Conservation (phyloP, 2,888 invertebrate genomes). For the Sinodicranocentrus sp. region DNA sequence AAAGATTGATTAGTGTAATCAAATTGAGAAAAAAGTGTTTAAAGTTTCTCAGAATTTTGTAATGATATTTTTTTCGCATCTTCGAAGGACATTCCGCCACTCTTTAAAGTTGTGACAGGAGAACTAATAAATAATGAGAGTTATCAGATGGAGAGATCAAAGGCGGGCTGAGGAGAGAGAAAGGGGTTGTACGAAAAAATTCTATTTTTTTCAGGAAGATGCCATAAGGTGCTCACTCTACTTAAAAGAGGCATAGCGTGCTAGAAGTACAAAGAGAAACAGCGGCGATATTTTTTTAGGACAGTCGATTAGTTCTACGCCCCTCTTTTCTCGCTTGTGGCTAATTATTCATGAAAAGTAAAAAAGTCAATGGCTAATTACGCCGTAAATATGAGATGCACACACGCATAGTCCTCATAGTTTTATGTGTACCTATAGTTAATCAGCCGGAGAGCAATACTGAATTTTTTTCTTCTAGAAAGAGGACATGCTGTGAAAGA, state of each 20-base stretch:
- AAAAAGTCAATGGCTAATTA: conserved; percentile 76
- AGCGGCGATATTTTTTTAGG: conserved; percentile 58
- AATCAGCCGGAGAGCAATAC: conserved; percentile 2
- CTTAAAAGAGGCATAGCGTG: not conserved
- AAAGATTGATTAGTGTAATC: too few species aligned
- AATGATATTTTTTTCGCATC: not conserved
- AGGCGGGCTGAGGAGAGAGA: conserved; percentile 54
- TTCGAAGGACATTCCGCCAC: conserved; percentile 18
- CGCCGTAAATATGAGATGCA: conserved; percentile 57
- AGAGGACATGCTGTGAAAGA: conserved; percentile 50
- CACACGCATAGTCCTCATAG: conserved; percentile 39
- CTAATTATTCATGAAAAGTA: conserved; percentile 73
- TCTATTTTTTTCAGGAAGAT: conserved; percentile 23
- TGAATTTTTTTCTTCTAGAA: conserved; percentile 11
- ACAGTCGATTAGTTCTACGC: conserved; percentile 75
- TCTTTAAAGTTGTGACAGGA: conserved; percentile 44
- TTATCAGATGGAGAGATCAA: conserved; percentile 65
- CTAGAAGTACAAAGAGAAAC: too few species aligned
- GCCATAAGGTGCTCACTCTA: not conserved
- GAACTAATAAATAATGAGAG: conserved; percentile 53
- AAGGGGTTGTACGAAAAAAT: conserved; percentile 20
- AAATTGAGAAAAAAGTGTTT: too few species aligned
- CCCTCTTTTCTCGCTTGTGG: conserved; percentile 75
- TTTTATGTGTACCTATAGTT: conserved; percentile 1
- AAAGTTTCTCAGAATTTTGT: too few species aligned